A percentile compares a stretch with the other conserved stretches of the same genome.
Conservation (phyloP, 2,888 invertebrate species). For the Cyclophora punctaria region DNA sequence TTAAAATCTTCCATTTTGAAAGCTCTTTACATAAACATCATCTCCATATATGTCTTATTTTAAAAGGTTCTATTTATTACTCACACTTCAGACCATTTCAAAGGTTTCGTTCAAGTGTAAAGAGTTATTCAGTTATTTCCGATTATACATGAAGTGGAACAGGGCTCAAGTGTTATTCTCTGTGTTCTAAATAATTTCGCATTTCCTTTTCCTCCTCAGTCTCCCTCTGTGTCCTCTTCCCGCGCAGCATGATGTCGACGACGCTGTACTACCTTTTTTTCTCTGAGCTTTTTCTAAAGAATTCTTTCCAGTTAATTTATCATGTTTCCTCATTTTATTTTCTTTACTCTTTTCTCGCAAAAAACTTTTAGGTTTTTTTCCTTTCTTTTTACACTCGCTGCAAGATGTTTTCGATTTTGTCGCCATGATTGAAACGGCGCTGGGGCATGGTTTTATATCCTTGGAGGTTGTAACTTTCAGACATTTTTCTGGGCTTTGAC, state of each 20-base stretch:
- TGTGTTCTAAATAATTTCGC: no score
- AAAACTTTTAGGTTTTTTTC: constrained; percentile 29
- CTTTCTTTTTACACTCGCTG: no score
- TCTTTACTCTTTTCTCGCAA: constrained; percentile 49
- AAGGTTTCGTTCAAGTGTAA: no score
- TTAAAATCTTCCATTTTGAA: no score
- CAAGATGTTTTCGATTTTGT: constrained; percentile 23
- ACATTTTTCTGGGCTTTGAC: constrained; percentile 52
- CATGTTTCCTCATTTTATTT: constrained; percentile 37
- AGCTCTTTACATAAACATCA: no score
- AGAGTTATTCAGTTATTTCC: no score
- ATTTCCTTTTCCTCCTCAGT: constrained; percentile 21
- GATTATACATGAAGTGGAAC: no score
- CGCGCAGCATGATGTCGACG: constrained; percentile 39
- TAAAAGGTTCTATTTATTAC: no score
- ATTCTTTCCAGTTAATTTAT: constrained; percentile 39
- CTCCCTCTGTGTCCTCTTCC: constrained; percentile 58
- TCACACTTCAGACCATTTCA: no score
- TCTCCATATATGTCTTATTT: no score
- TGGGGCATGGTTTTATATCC: constrained; percentile 45
- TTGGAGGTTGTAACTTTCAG: constrained; percentile 45
- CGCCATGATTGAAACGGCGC: constrained; percentile 57
- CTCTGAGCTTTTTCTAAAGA: constrained; percentile 36
- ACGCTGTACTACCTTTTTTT: constrained; percentile 29
- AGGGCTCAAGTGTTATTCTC: no score